A percentile compares a stretch with the other conserved stretches of the same genome.
Conservation (phyloP, 2,113 vertebrate genomes). For the Chloropsis hardwickii region DNA sequence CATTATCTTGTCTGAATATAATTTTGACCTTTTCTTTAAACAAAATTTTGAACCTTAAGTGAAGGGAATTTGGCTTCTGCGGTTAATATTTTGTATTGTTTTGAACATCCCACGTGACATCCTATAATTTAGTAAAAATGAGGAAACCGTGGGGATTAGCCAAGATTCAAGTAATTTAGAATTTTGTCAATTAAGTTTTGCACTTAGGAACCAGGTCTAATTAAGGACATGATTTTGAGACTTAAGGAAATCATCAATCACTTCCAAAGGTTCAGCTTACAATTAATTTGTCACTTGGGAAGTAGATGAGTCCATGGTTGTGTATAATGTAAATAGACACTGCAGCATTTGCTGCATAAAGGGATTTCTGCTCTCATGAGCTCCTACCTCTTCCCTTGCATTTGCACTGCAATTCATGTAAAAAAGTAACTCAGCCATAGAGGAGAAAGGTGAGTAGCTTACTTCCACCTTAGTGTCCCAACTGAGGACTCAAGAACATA, state of each 20-base stretch:
- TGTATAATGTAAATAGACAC: neutral
- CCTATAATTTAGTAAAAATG: neutral
- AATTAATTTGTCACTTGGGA: neutral
- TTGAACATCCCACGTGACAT: neutral
- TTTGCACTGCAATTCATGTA: neutral
- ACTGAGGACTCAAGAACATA: neutral
- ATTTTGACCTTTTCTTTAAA: fast-evolving
- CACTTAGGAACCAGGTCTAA: neutral
- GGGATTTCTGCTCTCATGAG: neutral
- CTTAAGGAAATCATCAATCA: neutral
- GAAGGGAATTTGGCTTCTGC: neutral
- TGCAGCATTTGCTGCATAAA: neutral
- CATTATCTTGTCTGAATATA: neutral
- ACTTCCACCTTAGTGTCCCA: neutral
- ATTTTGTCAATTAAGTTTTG: neutral
- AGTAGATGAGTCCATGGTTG: neutral
- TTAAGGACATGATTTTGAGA: neutral
- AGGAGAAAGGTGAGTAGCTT: neutral
- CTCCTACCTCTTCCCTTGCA: neutral
- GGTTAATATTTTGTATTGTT: neutral
- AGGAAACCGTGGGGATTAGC: neutral
- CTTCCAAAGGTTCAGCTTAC: neutral
- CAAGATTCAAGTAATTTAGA: neutral
- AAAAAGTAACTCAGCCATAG: neutral
- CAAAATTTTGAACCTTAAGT: neutral